Conservation (phyloP, 2,113 vertebrate genomes). For the Psephotus haematonotus region DNA sequence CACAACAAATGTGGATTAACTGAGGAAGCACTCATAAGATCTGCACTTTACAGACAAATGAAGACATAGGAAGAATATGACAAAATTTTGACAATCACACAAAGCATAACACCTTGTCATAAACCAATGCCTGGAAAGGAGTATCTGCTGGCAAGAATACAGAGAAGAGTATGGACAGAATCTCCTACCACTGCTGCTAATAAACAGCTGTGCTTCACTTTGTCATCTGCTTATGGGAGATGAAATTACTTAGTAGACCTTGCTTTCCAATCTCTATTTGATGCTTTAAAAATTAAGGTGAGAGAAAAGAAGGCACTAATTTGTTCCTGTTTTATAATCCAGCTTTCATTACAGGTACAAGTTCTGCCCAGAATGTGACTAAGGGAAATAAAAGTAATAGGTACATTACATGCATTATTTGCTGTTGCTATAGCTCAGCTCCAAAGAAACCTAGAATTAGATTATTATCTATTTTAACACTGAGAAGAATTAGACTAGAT, state of each 20-base stretch:
- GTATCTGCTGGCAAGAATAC: background rate
- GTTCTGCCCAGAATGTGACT: background rate
- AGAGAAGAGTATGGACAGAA: background rate
- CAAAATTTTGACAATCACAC: background rate
- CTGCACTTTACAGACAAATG: background rate
- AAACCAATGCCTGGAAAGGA: background rate
- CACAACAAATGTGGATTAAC: background rate
- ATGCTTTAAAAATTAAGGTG: background rate
- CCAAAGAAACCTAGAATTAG: background rate
- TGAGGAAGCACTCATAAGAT: background rate
- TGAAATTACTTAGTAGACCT: background rate
- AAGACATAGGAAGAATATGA: background rate
- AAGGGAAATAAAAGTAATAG: background rate
- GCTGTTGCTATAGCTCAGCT: background rate
- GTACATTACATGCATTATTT: conserved; percentile 2
- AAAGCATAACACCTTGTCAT: background rate
- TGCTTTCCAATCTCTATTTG: background rate
- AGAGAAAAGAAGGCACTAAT: background rate
- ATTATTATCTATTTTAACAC: background rate
- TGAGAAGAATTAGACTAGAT: background rate
- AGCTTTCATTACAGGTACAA: background rate
- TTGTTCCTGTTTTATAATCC: background rate
- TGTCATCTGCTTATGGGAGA: background rate
- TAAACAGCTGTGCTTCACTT: background rate
- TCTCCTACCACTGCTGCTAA: background rate